Conservation (phyloP, 2,888 invertebrate genomes). For the Steinernema carpocapsae region DNA sequence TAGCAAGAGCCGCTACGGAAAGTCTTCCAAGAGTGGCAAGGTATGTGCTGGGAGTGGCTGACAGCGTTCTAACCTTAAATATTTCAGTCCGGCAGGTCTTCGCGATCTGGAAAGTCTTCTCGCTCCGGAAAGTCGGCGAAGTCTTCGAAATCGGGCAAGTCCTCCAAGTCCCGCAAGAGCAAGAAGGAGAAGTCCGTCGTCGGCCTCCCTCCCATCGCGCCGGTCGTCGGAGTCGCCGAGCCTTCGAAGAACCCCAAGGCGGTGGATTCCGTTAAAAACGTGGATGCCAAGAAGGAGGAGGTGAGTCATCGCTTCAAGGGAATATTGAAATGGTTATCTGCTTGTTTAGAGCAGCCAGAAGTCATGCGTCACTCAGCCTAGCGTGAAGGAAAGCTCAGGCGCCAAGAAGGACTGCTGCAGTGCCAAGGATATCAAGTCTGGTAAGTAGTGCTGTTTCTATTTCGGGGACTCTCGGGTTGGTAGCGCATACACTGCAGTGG, state of each 20-base stretch:
- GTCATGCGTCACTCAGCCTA: conserved; percentile 14
- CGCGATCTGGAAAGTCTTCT: background rate
- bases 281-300: conserved; percentile 22
- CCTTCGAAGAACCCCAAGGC: too few species aligned
- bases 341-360: conserved; percentile 7
- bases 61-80: background rate
- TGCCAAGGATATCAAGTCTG: background rate
- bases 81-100: background rate
- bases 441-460: background rate
- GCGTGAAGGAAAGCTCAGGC: background rate
- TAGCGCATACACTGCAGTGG: background rate
- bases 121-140: background rate
- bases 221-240: background rate
- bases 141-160: conserved; percentile 2
- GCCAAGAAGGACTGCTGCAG: background rate
- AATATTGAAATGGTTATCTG: too few species aligned
- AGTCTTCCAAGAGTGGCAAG: conserved; percentile 10
- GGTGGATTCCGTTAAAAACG: background rate
- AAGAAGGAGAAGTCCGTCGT: conserved; percentile 22
- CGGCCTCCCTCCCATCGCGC: conserved; percentile 19
- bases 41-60: too few species aligned
- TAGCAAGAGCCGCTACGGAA: background rate
- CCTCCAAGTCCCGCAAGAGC: background rate
- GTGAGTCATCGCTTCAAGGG: background rate
- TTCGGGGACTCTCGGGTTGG: background rate